These are phyloP conservation scores for Oscheius sp. DNA, from an alignment of 1,140 invertebrate genomes.

Conservation along the genomic window DNA sequence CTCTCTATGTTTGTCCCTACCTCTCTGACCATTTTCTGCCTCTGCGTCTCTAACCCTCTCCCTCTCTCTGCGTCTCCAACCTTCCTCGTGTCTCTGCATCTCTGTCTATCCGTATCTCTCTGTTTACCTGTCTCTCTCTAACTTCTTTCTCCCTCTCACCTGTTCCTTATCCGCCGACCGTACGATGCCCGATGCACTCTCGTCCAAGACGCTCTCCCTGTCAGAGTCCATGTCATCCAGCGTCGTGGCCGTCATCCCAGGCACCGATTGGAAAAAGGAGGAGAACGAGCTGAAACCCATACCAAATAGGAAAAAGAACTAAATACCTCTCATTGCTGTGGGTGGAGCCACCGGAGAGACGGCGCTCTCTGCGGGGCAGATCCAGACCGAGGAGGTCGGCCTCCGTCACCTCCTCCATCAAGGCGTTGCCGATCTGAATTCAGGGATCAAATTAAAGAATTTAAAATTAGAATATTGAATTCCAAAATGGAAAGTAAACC, in stretches of 20 bases:
- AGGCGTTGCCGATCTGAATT: slow-evolving; percentile 15
- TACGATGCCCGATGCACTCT: neutral
- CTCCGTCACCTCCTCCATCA: slow-evolving; percentile 26
- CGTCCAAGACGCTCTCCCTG: slow-evolving; percentile 1
- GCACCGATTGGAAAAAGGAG: slow-evolving; percentile 8
- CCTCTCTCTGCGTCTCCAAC: no score
- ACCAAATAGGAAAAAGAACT: no score
- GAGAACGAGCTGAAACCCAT: slow-evolving; percentile 19
- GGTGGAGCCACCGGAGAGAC: slow-evolving; percentile 6
- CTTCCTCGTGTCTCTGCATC: no score
- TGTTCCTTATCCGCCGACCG: neutral
- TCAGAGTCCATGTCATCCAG: slow-evolving; percentile 15
- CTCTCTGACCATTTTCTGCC: no score
- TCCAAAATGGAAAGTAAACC: neutral
- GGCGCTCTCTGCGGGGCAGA: slow-evolving; percentile 16
- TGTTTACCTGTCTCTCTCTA: no score
- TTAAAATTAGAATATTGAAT: neutral
- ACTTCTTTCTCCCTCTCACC: no score
- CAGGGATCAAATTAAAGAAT: neutral
- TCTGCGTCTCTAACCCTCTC: no score
- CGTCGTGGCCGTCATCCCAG: slow-evolving; percentile 1
- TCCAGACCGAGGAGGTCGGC: slow-evolving; percentile 20
- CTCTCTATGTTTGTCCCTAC: no score
- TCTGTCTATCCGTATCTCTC: no score
- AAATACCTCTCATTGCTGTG: slow-evolving; percentile 30